Base-by-base conservation (phyloP, 2,113 vertebrate genomes). In the Glaucomys volans region DNA sequence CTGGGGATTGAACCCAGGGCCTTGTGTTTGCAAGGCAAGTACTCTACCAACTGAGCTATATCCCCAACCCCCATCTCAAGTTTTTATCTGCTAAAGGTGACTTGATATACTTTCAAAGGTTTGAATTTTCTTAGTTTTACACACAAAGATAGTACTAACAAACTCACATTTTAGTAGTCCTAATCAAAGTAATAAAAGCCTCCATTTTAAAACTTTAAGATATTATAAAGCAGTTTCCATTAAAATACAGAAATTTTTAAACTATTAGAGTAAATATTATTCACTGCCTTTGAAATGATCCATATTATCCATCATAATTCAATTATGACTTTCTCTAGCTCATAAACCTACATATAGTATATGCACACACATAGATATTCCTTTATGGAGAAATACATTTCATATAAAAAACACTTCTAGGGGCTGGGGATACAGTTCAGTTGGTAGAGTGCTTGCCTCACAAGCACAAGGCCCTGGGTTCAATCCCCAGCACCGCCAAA, bases 191-290 rank as follows among this genome's bases (percentile, higher is more conserved):
- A 83, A 86, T 16, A 84, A 94, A 80, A 74, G 12, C 30, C 26
- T 42, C 11, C 35, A 11, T 66, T 90, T 96, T 83, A 84, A 40
- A 54, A 92, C 57, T 84, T 57, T 52, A 90, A 94, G 17, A 28
- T 83, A 79, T 35, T 75, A 52, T 50, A 96, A 90, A n/a, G 40
- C 30, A 88, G 7, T 74, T 96, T 84, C 76, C 89, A 83, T 69
- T 79, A 72, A 87, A 91, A 95, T 87, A 84, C 1, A 77, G n/a
- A 42, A 97, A 96, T 72, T 88, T 62, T 22, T 40, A 2, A 96
- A 54, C 47, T 90, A 92, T 66, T 88, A 90, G 75, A 82, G 69
- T 80, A 88, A 42, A 86, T 8, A 84, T 67, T 92, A 93, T 79
- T 74, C 28, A 88, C 12, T 66, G 28, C 30, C n/a, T 96, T 87